Conservation (phyloP, 2,797 vertebrate genomes). For the Lagocephalus sceleratus region DNA sequence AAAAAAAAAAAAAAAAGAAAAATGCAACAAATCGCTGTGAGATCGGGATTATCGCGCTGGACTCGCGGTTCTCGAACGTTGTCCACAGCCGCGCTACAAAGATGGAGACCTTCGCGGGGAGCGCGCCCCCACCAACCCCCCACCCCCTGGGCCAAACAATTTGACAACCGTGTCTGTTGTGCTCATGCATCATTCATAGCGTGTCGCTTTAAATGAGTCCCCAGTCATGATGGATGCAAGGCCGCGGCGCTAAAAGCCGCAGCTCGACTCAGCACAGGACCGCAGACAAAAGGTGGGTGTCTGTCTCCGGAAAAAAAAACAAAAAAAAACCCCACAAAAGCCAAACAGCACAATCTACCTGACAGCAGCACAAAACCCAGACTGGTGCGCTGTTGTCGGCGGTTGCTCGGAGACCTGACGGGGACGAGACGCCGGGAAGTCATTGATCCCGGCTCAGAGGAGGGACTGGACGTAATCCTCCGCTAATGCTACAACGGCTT, state of each 20-base stretch:
- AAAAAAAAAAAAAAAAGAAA: too few relatives aligned
- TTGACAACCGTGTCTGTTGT: slow-evolving; percentile 45
- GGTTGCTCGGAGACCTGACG: slow-evolving; percentile 4
- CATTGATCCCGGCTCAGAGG: background rate
- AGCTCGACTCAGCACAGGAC: background rate
- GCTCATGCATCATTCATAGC: slow-evolving; percentile 57
- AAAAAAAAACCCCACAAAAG: too few relatives aligned
- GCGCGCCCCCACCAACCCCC: slow-evolving; percentile 20
- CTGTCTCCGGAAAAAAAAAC: background rate
- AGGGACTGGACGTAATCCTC: background rate
- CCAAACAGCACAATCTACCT: background rate
- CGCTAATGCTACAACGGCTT: background rate
- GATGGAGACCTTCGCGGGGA: slow-evolving; percentile 36
- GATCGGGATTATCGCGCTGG: background rate
- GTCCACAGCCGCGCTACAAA: slow-evolving; percentile 25
- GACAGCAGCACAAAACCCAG: background rate
- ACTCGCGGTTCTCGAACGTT: slow-evolving; percentile 1
- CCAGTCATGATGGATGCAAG: slow-evolving; percentile 34
- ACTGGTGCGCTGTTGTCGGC: background rate
- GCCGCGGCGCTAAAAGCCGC: slow-evolving; percentile 7
- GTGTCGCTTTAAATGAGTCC: slow-evolving; percentile 50
- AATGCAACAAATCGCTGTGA: too few relatives aligned
- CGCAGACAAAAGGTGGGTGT: background rate
- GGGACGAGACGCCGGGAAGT: background rate
- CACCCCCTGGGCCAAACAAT: slow-evolving; percentile 41